phyloP scores from a whole-genome alignment of 2,888 invertebrate species.

The Meliscaeva auricollis region DNA sequence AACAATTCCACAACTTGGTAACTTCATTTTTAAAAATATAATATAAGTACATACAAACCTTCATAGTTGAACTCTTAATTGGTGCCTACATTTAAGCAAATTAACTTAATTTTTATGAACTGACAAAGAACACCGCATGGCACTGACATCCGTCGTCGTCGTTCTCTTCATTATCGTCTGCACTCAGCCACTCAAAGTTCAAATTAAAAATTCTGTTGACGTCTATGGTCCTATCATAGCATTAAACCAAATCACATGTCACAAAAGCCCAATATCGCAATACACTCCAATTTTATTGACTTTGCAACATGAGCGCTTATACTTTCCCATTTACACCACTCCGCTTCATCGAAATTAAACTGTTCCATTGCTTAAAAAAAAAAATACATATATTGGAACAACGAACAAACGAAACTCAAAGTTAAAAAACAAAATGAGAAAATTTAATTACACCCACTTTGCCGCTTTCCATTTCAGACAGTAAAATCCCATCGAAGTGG shows the following conservation, averaged over 20 bases:
- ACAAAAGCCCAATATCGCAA: constrained; percentile 50
- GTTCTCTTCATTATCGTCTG: constrained; percentile 4
- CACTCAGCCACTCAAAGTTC: constrained; percentile 19
- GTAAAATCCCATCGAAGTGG: constrained; percentile 64
- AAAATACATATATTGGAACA: not conserved
- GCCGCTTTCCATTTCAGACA: constrained; percentile 51
- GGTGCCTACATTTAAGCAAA: too few species aligned
- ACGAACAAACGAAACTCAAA: constrained; percentile 1
- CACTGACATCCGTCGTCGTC: not conserved
- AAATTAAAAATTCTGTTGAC: constrained; percentile 70
- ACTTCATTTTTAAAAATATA: too few species aligned
- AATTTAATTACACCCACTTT: constrained; percentile 74
- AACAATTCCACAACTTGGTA: too few species aligned
- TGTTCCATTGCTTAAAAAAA: constrained; percentile 30
- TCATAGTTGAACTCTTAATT: too few species aligned
- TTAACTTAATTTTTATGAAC: constrained; percentile 6
- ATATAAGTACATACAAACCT: too few species aligned
- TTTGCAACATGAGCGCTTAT: constrained; percentile 42
- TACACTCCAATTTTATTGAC: constrained; percentile 56
- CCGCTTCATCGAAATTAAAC: constrained; percentile 15
- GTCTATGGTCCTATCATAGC: constrained; percentile 12
- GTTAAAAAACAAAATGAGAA: constrained; percentile 53
- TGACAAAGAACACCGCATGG: not conserved
- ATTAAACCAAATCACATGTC: constrained; percentile 49
- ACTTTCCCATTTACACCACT: constrained; percentile 19